These are phyloP conservation scores for Eupelmus urozonus DNA, from an alignment of 2,888 invertebrate genomes.

Conservation along the genomic window DNA sequence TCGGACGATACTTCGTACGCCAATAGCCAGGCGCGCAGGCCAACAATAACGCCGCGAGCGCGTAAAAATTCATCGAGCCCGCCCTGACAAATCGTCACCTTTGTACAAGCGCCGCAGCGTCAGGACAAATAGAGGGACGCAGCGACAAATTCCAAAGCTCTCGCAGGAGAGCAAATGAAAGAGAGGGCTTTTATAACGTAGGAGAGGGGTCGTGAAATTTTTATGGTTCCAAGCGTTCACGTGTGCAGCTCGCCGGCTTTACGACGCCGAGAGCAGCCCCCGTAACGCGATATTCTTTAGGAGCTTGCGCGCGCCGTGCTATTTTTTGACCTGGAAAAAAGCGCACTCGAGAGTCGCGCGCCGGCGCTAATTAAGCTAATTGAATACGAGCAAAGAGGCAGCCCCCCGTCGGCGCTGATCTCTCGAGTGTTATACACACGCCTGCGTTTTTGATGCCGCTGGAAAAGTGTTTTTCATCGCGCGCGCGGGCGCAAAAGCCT, in stretches of 20 bases:
- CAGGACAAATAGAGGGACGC: neutral
- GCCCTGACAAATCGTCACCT: neutral
- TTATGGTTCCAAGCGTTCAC: neutral
- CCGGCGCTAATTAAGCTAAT: conserved; percentile 41
- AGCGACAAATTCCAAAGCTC: neutral
- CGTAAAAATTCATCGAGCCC: conserved; percentile 13
- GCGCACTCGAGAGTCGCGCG: neutral
- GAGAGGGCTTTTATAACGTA: conserved; percentile 12
- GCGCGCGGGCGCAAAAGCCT: too few species aligned
- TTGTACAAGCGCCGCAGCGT: neutral
- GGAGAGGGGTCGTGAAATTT: conserved; percentile 39
- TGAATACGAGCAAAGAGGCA: conserved; percentile 7
- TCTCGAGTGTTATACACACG: neutral
- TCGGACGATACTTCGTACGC: neutral
- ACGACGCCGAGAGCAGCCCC: neutral
- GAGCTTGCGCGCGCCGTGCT: neutral
- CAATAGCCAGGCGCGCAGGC: neutral
- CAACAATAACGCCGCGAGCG: neutral
- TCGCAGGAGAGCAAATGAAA: neutral
- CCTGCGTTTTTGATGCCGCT: neutral
- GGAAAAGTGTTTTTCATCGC: neutral
- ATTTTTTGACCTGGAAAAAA: conserved; percentile 20
- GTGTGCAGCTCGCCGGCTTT: too few species aligned
- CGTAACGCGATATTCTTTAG: conserved; percentile 28
- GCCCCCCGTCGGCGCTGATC: neutral